Base-by-base conservation (phyloP, 1,140 invertebrate species). In the Nixonia krombeini region DNA sequence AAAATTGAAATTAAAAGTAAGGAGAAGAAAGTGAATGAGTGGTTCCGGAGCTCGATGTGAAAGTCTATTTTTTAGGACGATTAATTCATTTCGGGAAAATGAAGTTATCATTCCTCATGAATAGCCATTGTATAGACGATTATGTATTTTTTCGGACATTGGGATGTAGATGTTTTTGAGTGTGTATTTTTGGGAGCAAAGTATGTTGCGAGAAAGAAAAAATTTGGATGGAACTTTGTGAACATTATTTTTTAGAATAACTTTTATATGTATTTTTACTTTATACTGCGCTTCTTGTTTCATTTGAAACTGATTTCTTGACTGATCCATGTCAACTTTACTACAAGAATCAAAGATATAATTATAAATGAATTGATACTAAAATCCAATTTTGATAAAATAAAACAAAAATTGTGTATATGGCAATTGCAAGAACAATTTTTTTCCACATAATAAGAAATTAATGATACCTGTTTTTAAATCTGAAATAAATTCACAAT, bases 401-500 rank as follows among this genome's bases (percentile, higher is more conserved):
- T 25, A 62, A 59, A 57, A 71, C 47, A 69, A 49, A 63, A 35
- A 70, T 63, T 64, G 63, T 69, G 46, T 74, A 70, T 70, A 51
- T 69, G 65, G 33, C 33, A 69, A 47, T 46, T 64, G 47, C 56
- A 70, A 68, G 50, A 65, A n/a, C n/a, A 65, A 74, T 59, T 71
- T 55, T 51, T 46, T 70, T 68, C 69, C 62, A 70, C 64, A 38
- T 62, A 73, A 56, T 38, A 70, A 76, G 66, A 67, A 56, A 73
- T 75, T 53, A 71, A 70, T 75, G 65, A 58, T 41, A 70, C 70
- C 74, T 75, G 44, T 70, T 76, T 80, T 62, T 63, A 74, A 55
- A 79, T 78, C 80, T 65, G 76, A 81, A 83, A 81, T 83, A 80
- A 83, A 83, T 79, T 80, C 75, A 73, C 69, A 72, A 57, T 75